A percentile compares a stretch with the other conserved stretches of the same genome.
phyloP scores from a whole-genome alignment of 2,888 invertebrate species.

The Lampropteryx suffumata region DNA sequence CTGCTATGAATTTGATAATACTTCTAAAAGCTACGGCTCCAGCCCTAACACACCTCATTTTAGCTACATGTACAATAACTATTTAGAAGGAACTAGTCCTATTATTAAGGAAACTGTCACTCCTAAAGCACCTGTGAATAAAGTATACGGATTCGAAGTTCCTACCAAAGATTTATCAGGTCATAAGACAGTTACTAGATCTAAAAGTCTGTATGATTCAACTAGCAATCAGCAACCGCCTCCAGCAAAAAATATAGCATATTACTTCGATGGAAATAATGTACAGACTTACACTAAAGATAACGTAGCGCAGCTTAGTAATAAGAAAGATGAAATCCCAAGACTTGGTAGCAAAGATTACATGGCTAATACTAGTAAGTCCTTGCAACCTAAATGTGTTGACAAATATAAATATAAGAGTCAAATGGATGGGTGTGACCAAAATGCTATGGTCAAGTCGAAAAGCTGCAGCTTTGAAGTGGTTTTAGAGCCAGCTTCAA shows the following conservation, averaged over 20 bases:
- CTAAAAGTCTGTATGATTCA: conserved; percentile 74
- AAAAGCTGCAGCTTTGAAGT: conserved; percentile 81
- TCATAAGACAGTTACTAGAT: conserved; percentile 75
- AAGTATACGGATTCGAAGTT: conserved; percentile 71
- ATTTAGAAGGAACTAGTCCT: conserved; percentile 35
- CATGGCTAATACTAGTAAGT: conserved; percentile 74
- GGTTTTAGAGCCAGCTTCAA: conserved; percentile 75
- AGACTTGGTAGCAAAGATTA: conserved; percentile 81
- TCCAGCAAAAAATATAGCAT: conserved; percentile 75
- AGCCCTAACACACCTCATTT: conserved; percentile 83
- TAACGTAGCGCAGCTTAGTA: conserved; percentile 46
- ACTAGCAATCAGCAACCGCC: conserved; percentile 59
- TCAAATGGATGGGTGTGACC: conserved; percentile 73
- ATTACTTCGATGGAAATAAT: conserved; percentile 77
- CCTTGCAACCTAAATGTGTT: conserved; percentile 68
- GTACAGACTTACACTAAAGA: conserved; percentile 66
- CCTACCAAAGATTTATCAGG: conserved; percentile 55
- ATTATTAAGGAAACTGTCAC: conserved; percentile 47
- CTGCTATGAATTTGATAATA: conserved; percentile 77
- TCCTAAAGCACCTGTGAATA: conserved; percentile 54
- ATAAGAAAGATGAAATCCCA: conserved; percentile 83
- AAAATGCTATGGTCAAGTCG: conserved; percentile 72
- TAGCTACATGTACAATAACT: conserved; percentile 81
- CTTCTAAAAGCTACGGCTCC: conserved; percentile 85
- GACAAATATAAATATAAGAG: conserved; percentile 72